phyloP scores from a whole-genome alignment of 2,113 vertebrate species.

The Lates calcarifer region DNA sequence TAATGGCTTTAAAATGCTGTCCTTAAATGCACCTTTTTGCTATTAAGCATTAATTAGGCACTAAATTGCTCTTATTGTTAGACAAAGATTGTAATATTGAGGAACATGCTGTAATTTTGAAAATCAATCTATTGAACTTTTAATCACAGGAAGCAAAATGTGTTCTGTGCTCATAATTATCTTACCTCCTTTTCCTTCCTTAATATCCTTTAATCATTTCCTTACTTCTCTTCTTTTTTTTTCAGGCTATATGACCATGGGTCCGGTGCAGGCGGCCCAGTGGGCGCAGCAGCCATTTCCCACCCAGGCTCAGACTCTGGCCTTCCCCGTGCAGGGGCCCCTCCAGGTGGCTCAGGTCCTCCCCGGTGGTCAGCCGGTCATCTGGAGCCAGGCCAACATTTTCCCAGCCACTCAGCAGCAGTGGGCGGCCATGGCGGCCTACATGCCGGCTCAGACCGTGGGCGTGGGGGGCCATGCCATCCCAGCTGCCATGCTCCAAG shows the following conservation, averaged over 20 bases:
- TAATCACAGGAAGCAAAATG: background rate
- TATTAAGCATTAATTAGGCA: background rate
- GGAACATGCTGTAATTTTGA: constrained; percentile 12
- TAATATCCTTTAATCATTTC: background rate
- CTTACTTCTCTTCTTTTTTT: background rate
- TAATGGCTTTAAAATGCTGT: background rate
- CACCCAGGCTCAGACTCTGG: constrained; percentile 92
- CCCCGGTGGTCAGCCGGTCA: constrained; percentile 94
- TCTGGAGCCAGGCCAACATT: constrained; percentile 96
- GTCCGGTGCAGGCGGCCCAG: constrained; percentile 95
- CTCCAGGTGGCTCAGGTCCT: constrained; percentile 93
- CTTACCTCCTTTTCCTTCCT: background rate
- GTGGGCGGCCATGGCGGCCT: constrained; percentile 95
- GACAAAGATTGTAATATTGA: background rate
- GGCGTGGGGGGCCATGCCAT: constrained; percentile 88
- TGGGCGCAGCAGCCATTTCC: constrained; percentile 96
- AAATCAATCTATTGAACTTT: constrained; percentile 3
- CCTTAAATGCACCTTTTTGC: background rate
- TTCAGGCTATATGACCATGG: constrained; percentile 98
- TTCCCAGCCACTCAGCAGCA: constrained; percentile 95
- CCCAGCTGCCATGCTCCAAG: constrained; percentile 96
- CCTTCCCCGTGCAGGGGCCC: constrained; percentile 87
- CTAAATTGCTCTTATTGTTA: background rate
- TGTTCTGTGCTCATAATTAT: constrained; percentile 2
- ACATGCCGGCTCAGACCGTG: constrained; percentile 96